These are phyloP conservation scores for Spheniscus humboldti DNA, from an alignment of 2,797 vertebrate genomes.

Conservation along the genomic window DNA sequence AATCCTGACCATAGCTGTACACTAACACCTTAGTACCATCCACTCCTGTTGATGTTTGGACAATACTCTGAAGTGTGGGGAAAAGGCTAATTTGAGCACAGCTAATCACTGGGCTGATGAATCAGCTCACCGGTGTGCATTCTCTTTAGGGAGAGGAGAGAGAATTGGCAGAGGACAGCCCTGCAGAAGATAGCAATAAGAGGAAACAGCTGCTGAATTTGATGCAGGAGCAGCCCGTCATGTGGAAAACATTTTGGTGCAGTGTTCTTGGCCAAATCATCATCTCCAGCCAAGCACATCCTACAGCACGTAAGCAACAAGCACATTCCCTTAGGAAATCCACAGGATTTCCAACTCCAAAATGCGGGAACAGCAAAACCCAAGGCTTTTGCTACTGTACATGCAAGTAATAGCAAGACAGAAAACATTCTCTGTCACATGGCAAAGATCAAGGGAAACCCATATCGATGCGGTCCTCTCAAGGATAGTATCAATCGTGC, in stretches of 20 bases:
- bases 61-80: neutral
- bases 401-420: neutral
- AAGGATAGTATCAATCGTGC: neutral
- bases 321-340: neutral
- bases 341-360: neutral
- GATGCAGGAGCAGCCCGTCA: neutral
- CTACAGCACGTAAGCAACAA: neutral
- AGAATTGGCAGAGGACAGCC: constrained; percentile 17
- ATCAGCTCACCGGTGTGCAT: constrained; percentile 26
- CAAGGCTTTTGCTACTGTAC: neutral
- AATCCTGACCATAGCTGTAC: neutral
- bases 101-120: constrained; percentile 23
- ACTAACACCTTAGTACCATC: neutral
- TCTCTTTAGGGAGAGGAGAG: constrained; percentile 16
- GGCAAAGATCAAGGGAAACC: neutral
- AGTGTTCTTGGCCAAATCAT: constrained; percentile 8
- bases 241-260: constrained; percentile 27
- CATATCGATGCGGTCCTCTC: neutral
- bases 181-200: constrained; percentile 17
- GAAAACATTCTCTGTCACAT: neutral
- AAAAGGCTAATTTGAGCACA: constrained; percentile 19
- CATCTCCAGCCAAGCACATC: neutral
- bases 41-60: neutral
- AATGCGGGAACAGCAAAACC: neutral
- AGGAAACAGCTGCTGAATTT: constrained; percentile 33